Evolutionary conservation across 2,797 vertebrate species (phyloP).

Genomic region (Poeciliopsis turneri): DNA sequence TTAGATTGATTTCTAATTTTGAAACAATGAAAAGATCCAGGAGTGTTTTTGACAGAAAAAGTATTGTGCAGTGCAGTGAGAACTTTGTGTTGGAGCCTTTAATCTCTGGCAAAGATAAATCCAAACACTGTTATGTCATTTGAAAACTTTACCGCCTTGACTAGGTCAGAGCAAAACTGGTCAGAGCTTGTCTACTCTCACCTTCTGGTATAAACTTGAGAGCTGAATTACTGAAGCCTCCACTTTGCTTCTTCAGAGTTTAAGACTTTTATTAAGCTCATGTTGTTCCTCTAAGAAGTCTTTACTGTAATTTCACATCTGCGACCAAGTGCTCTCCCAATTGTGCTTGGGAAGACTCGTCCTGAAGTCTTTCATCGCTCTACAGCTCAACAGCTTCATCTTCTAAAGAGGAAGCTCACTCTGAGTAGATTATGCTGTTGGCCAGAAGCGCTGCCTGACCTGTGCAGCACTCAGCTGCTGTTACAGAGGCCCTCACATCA

Average conservation of each 20-base stretch:
- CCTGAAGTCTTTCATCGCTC: slow-evolving; percentile 4
- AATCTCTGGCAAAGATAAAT: background rate
- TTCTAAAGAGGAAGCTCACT: background rate
- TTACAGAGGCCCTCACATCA: slow-evolving; percentile 45
- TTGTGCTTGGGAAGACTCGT: background rate
- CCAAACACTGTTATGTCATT: background rate
- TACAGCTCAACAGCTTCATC: background rate
- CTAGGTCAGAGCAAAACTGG: too few relatives aligned
- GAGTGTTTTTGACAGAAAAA: too few relatives aligned
- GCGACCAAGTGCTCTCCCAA: background rate
- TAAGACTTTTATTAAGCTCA: background rate
- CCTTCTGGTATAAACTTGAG: background rate
- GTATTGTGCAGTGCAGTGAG: too few relatives aligned
- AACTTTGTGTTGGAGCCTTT: too few relatives aligned
- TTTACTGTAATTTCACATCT: background rate
- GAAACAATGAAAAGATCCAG: too few relatives aligned
- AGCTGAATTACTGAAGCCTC: background rate
- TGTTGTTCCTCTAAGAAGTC: background rate
- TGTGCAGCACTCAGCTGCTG: slow-evolving; percentile 26
- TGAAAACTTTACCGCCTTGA: background rate
- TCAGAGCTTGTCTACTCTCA: background rate
- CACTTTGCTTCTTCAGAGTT: background rate
- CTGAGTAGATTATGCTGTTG: slow-evolving; percentile 11
- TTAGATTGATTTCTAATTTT: too few relatives aligned
- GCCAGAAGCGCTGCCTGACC: slow-evolving; percentile 44